Evolutionary conservation across 92 coral and sea anemone genomes (phyloP), one percentile per base, ranked within the genome.

Genomic region (Siderastrea radians): DNA sequence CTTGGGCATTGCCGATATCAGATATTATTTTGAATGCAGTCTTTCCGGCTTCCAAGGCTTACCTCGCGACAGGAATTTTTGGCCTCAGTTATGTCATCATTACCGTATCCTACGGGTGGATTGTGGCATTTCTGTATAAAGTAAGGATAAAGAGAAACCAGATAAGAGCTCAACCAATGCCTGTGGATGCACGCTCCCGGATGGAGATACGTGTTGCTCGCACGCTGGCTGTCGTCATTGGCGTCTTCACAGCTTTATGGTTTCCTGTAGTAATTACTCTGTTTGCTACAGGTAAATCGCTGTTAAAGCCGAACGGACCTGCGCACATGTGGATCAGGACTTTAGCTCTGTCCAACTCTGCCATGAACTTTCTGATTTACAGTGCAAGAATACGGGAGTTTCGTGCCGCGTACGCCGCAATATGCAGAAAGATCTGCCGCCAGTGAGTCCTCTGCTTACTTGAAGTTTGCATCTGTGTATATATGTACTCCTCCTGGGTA

Each of bases 301-400:
- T 78, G 6, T 13, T 82, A 4, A 60, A 89, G 13, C 38, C 69
- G 4, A 57, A 86, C 49, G 87, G 89, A 4, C 65, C 87, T 26
- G 68, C 84, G 1, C 81, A 68, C 75, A 89, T 89, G 92, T 89
- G 92, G 92, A 73, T 89, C 6, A 72, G 92, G 1, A 83, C 88
- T 12, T 62, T 77, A 9, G 84, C 84, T 38, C 51, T 89, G 50
- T 89, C 88, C 44, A 84, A 89, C 89, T 84, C 89, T 0, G 86
- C 89, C 64, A 89, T 89, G 92, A 89, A 89, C 89, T 89, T 89
- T 69, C 54, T 84, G 66, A 75, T 89, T 62, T 88, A 88, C 76
- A 74, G 71, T 48, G 78, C 81, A 9, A 84, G 78, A 55, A 75
- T 60, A 5, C 66, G 79, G 16, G 81, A 88, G 5, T 88, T 88